phyloP scores from a whole-genome alignment of 2,113 vertebrate genomes.

The Opisthocomus hoazin region DNA sequence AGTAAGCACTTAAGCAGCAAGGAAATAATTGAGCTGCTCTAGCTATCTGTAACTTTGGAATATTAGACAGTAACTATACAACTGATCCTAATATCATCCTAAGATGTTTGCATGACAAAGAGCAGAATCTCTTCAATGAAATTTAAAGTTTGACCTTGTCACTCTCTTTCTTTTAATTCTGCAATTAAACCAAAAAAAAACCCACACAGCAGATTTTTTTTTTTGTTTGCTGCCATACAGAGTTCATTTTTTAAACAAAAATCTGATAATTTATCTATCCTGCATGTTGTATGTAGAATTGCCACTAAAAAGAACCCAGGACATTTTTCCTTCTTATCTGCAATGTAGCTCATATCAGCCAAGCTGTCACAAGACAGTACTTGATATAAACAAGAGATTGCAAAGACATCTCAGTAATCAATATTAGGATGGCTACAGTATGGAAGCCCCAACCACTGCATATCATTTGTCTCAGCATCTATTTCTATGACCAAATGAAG shows the following conservation, averaged over 20 bases:
- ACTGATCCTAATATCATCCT: constrained; percentile 1
- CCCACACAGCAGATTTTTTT: not conserved
- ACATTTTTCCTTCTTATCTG: constrained; percentile 95
- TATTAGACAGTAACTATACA: constrained; percentile 34
- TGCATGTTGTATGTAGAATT: constrained; percentile 63
- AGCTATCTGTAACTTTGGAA: constrained; percentile 31
- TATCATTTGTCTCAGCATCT: constrained; percentile 98
- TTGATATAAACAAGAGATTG: constrained; percentile 99
- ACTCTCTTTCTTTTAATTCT: constrained; percentile 16
- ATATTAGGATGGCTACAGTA: constrained; percentile 99
- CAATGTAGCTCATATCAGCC: constrained; percentile 92
- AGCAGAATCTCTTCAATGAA: not conserved
- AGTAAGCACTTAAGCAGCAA: constrained; percentile 53
- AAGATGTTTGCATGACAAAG: constrained; percentile 16
- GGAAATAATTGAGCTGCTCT: constrained; percentile 50
- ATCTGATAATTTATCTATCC: constrained; percentile 66
- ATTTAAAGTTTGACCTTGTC: constrained; percentile 55
- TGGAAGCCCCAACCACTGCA: constrained; percentile 84
- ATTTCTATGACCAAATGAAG: constrained; percentile 99
- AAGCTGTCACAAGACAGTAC: constrained; percentile 97
- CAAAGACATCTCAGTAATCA: constrained; percentile 98
- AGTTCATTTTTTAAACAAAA: constrained; percentile 66
- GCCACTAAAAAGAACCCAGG: constrained; percentile 74
- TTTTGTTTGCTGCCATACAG: constrained; percentile 7
- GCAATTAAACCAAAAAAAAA: not conserved